Conservation (phyloP, 2,797 vertebrate species). For the Sparus aurata region DNA sequence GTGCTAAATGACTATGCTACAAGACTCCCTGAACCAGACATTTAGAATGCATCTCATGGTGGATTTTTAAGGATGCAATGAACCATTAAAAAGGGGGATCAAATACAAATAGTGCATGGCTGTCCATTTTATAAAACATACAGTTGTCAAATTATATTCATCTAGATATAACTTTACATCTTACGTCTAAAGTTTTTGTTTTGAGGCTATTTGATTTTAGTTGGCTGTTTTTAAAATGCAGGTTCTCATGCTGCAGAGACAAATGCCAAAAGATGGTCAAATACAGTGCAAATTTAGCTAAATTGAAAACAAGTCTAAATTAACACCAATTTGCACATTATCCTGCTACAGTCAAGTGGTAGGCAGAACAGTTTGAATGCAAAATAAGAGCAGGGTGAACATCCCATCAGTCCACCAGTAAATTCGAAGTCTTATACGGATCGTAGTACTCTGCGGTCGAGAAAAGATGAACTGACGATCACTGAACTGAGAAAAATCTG, state of each 20-base stretch:
- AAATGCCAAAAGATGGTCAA: not conserved
- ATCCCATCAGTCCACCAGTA: slow-evolving; percentile 1
- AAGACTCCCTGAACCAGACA: slow-evolving; percentile 58
- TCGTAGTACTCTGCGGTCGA: slow-evolving; percentile 1
- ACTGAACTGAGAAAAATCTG: slow-evolving; percentile 54
- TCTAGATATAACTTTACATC: not conserved
- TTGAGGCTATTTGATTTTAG: too few relatives aligned
- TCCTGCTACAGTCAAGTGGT: not conserved
- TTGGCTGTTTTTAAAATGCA: not conserved
- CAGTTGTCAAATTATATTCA: not conserved
- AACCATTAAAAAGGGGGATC: not conserved
- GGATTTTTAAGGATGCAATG: not conserved
- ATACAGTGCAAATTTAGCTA: not conserved
- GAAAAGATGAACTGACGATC: slow-evolving; percentile 38
- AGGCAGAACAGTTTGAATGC: not conserved
- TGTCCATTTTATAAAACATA: not conserved
- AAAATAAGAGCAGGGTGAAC: not conserved
- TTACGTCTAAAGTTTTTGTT: too few relatives aligned
- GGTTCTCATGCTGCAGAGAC: not conserved
- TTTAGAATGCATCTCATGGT: not conserved
- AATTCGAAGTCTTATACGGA: not conserved
- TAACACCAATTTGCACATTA: not conserved
- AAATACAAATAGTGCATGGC: not conserved
- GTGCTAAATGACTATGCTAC: slow-evolving; percentile 72
- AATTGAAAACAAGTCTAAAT: not conserved